phyloP scores from a whole-genome alignment of 2,113 vertebrate species.

The Epinephelus fuscoguttatus region DNA sequence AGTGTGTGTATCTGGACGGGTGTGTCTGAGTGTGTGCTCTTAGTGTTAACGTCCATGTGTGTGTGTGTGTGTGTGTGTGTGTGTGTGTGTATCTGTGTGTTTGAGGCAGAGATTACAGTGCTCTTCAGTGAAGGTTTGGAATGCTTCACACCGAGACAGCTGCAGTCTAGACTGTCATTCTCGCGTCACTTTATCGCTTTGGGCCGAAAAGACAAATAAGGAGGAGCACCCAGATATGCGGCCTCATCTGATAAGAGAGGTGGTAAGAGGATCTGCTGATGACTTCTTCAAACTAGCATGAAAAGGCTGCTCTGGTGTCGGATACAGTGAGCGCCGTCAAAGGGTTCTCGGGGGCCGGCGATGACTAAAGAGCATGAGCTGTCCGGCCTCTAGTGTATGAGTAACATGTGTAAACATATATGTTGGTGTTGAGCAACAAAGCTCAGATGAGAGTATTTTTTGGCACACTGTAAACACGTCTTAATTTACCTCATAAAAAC shows the following conservation, averaged over 20 bases:
- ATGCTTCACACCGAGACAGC: slow-evolving; percentile 73
- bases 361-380: slow-evolving; percentile 51
- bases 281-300: slow-evolving; percentile 65
- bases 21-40: slow-evolving; percentile 18
- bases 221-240: slow-evolving; percentile 67
- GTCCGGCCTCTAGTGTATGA: background rate
- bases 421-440: background rate
- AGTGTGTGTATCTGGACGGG: background rate
- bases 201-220: slow-evolving; percentile 71
- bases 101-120: slow-evolving; percentile 26
- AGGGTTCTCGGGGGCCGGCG: slow-evolving; percentile 11
- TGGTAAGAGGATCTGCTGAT: slow-evolving; percentile 70
- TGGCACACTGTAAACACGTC: background rate
- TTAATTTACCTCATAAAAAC: slow-evolving; percentile 2
- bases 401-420: background rate
- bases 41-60: slow-evolving; percentile 5
- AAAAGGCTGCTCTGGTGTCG: slow-evolving; percentile 55
- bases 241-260: slow-evolving; percentile 74
- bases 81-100: slow-evolving; percentile 12
- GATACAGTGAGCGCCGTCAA: slow-evolving; percentile 27
- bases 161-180: slow-evolving; percentile 81
- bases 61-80: slow-evolving; percentile 13
- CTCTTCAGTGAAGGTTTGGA: slow-evolving; percentile 63
- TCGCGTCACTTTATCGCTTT: slow-evolving; percentile 66
- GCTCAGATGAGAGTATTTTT: background rate